Conservation (phyloP, 2,888 invertebrate genomes). For the Scaptomyza cyrtandrae region DNA sequence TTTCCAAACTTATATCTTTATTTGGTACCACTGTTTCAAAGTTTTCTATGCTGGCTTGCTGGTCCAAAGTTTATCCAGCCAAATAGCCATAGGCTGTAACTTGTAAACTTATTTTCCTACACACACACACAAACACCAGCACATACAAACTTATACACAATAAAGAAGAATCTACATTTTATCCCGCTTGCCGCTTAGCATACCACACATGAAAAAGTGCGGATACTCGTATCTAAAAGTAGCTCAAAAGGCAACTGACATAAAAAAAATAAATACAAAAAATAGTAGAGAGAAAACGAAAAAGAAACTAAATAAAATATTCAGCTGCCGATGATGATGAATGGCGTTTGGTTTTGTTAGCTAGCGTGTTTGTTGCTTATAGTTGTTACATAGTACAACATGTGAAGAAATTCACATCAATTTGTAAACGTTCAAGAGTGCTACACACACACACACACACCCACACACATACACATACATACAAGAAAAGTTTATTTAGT, state of each 20-base stretch:
- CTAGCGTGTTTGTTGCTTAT: conserved; percentile 47
- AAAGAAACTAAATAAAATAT: conserved; percentile 61
- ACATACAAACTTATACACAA: conserved; percentile 1
- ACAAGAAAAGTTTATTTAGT: conserved; percentile 28
- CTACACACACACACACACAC: conserved; percentile 2
- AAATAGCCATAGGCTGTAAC: conserved; percentile 74
- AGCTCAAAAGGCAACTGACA: conserved; percentile 29
- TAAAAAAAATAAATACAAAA: neutral
- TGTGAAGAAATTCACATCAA: conserved; percentile 79
- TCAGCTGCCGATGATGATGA: conserved; percentile 73
- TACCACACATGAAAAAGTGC: conserved; percentile 33
- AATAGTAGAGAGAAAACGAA: neutral
- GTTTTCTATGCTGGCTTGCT: conserved; percentile 15
- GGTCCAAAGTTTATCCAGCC: conserved; percentile 65
- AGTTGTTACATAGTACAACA: conserved; percentile 51
- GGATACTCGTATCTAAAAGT: conserved; percentile 52
- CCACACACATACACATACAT: neutral
- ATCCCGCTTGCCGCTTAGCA: conserved; percentile 57
- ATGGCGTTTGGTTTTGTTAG: conserved; percentile 58
- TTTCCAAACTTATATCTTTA: too few species aligned
- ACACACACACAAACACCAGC: conserved; percentile 26
- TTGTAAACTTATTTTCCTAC: conserved; percentile 69
- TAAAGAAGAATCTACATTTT: conserved; percentile 54
- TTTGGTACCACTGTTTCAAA: conserved; percentile 46
- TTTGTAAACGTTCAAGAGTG: conserved; percentile 55